Conservation (phyloP, 2,797 vertebrate species). For the Rhinella marina region DNA sequence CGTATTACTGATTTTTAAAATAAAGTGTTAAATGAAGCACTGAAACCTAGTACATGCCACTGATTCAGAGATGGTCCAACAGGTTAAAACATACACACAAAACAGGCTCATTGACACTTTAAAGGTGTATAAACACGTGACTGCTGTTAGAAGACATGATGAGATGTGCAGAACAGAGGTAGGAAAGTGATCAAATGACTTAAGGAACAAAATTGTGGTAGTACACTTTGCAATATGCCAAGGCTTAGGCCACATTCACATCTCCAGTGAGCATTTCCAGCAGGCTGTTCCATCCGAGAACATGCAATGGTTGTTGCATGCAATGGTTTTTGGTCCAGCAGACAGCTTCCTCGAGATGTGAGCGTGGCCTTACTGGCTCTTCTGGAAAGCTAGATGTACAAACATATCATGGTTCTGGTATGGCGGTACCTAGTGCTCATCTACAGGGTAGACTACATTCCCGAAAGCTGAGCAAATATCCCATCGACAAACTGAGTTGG, state of each 20-base stretch:
- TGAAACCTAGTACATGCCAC: background rate
- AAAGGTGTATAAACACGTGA: background rate
- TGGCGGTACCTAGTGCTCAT: background rate
- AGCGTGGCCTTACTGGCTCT: background rate
- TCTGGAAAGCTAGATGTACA: background rate
- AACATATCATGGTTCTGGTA: background rate
- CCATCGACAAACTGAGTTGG: background rate
- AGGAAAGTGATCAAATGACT: background rate
- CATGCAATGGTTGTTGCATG: no score
- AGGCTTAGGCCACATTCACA: background rate
- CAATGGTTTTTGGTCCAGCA: no score
- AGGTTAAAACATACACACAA: background rate
- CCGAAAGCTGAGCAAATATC: no score
- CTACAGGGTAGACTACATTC: no score
- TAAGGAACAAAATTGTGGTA: no score
- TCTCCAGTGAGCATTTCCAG: no score
- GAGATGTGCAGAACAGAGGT: background rate
- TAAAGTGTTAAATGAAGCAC: background rate
- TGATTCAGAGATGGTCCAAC: background rate
- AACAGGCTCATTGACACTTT: background rate
- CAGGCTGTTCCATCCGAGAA: no score
- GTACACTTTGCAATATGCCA: background rate
- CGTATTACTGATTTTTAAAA: no score
- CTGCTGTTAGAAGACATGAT: background rate
- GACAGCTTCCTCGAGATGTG: no score